Percentiles rank a stretch among this genome's conserved stretches.
Evolutionary conservation across 2,113 vertebrate genomes (phyloP).

Genomic region (Chiloscyllium plagiosum): DNA sequence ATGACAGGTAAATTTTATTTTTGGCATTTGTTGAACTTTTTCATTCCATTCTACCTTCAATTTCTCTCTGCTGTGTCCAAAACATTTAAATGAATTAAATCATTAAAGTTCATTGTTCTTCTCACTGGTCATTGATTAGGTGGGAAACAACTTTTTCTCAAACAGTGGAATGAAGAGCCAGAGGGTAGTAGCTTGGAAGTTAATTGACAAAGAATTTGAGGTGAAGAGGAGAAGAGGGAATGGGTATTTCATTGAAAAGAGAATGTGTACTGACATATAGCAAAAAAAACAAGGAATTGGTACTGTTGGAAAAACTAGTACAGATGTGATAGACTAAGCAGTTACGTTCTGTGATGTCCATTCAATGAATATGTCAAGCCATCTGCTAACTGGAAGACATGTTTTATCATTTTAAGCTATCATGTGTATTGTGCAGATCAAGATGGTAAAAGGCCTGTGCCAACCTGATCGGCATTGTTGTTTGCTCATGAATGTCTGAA

Average conservation of each 20-base stretch:
- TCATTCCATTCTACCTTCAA: conserved; percentile 38
- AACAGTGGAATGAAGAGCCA: neutral
- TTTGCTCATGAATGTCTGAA: neutral
- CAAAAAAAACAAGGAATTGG: neutral
- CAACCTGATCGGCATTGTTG: neutral
- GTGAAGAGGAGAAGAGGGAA: neutral
- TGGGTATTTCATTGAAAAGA: neutral
- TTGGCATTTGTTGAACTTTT: neutral
- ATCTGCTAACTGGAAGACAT: neutral
- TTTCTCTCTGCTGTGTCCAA: neutral
- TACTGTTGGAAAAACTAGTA: neutral
- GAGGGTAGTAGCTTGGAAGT: neutral
- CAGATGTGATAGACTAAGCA: neutral
- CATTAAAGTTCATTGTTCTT: neutral
- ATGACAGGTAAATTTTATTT: neutral
- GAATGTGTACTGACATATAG: neutral
- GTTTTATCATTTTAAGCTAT: neutral
- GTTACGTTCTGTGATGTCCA: neutral
- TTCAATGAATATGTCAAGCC: neutral
- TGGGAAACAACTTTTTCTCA: neutral
- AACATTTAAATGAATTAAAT: neutral
- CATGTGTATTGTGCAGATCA: neutral
- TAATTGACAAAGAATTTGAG: neutral
- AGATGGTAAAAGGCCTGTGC: neutral
- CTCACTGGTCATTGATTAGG: neutral